Percentiles rank a stretch among this genome's conserved stretches.
Evolutionary conservation across 2,797 vertebrate species (phyloP).

Genomic region (Bradypodion ventrale): DNA sequence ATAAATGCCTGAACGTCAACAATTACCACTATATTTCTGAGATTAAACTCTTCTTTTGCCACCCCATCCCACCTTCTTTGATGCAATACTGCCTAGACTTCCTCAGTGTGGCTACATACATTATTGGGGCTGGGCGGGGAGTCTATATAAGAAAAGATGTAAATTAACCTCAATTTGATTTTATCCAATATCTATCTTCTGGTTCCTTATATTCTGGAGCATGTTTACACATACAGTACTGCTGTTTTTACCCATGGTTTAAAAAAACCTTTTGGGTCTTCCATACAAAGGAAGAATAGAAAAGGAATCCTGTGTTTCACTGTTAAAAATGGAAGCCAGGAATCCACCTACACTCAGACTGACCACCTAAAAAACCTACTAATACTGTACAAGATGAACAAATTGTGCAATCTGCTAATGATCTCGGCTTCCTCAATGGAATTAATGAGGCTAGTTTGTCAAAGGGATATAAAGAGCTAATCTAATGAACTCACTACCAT

Average conservation of each 20-base stretch:
- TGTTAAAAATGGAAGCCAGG: not conserved
- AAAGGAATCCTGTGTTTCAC: not conserved
- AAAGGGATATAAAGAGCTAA: conserved; percentile 27
- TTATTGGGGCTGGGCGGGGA: not conserved
- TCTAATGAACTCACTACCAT: too few relatives aligned
- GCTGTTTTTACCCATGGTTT: not conserved
- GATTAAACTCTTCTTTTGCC: not conserved
- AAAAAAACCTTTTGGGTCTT: conserved; percentile 14
- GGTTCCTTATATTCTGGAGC: too few relatives aligned
- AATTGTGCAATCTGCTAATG: conserved; percentile 18
- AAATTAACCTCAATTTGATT: too few relatives aligned
- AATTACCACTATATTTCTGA: not conserved
- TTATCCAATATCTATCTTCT: too few relatives aligned
- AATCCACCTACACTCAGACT: not conserved
- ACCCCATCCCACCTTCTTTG: not conserved
- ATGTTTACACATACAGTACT: not conserved
- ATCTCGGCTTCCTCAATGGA: conserved; percentile 20
- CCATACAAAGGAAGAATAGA: not conserved
- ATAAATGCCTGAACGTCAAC: not conserved
- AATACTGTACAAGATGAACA: conserved; percentile 17
- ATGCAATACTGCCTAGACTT: not conserved
- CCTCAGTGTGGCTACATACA: not conserved
- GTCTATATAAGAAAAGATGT: not conserved
- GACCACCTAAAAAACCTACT: conserved; percentile 13
- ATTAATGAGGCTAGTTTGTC: conserved; percentile 27